Evolutionary conservation across 2,888 invertebrate genomes (phyloP), one percentile per base, ranked within the genome.

Genomic region (Drosophila suboccidentalis): DNA sequence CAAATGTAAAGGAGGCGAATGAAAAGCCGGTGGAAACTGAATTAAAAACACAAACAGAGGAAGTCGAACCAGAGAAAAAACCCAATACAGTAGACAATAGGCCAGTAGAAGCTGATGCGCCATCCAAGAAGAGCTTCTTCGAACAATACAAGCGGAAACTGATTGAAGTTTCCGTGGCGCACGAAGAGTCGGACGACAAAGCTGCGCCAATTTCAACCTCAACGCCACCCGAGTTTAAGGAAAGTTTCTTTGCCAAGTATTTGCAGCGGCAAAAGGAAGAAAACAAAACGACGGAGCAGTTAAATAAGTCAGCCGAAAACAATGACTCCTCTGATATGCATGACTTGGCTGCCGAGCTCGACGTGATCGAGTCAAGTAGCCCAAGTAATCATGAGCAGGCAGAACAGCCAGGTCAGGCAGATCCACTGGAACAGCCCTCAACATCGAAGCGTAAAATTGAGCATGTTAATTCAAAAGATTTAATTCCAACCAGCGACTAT

Each of bases 181-280:
- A 59, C 13, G 19, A 57, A 5, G 43, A 11, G 9, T 22, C 54
- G 1, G 61, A 66, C 0, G 58, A 68, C 4, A 39, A 51, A 9
- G 15, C 61, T 10, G 19, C 22, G 3, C 60, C 63, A n/a, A 47
- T 15, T 19, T 46, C 65, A 38, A 75, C 73, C 13, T 44, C 64
- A 38, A 75, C 75, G n/a, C 75, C 83, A 8, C 75, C 77, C 4
- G 72, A 75, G 22, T 38, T 73, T 0, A 73, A 78, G 13, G 79
- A 75, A 17, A 90, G 90, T 58, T 90, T 90, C 53, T 90, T 90
- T 74, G 87, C 89, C n/a, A 80, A 80, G 26, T 78, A 73, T 39
- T 43, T 87, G 17, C 72, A 79, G 38, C 64, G 78, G 36, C 81
- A 87, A 47, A 66, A 75, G 10, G 47, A 50, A 26, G 5, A 46